phyloP scores from a whole-genome alignment of 2,888 invertebrate species.

The Uloborus plumipes region DNA sequence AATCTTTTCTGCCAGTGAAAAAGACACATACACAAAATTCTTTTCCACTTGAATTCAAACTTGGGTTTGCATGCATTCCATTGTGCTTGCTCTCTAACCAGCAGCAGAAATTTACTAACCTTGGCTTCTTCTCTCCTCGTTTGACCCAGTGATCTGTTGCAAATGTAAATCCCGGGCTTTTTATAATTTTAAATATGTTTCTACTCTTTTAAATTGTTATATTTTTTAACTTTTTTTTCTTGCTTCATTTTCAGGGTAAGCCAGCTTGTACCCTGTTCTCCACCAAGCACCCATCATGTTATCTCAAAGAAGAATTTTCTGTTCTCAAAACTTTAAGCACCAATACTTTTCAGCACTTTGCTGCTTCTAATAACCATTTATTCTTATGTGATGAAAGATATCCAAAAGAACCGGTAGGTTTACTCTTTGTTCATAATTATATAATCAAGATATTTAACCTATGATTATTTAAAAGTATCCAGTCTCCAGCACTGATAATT shows the following conservation, averaged over 20 bases:
- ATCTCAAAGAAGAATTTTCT: constrained; percentile 11
- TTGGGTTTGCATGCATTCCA: no score
- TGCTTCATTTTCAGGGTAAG: constrained; percentile 14
- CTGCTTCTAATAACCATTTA: constrained; percentile 32
- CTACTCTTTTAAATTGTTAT: neutral
- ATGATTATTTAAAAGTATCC: no score
- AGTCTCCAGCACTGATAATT: no score
- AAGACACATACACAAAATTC: no score
- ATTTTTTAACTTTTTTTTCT: neutral
- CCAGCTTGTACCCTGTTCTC: constrained; percentile 18
- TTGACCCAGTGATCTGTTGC: no score
- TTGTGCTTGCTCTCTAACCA: no score
- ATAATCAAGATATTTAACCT: neutral
- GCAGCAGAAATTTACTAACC: no score
- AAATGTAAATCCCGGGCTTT: no score
- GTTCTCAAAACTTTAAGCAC: constrained; percentile 18
- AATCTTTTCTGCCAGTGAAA: no score
- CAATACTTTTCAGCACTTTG: constrained; percentile 38
- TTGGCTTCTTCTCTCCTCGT: no score
- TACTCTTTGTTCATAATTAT: neutral
- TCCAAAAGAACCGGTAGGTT: constrained; percentile 46
- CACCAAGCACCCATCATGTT: constrained; percentile 2
- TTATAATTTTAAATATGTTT: neutral
- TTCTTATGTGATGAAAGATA: constrained; percentile 57
- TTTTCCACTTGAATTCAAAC: no score